Base-by-base conservation (phyloP, 2,113 vertebrate species). In the Mobula hypostoma region DNA sequence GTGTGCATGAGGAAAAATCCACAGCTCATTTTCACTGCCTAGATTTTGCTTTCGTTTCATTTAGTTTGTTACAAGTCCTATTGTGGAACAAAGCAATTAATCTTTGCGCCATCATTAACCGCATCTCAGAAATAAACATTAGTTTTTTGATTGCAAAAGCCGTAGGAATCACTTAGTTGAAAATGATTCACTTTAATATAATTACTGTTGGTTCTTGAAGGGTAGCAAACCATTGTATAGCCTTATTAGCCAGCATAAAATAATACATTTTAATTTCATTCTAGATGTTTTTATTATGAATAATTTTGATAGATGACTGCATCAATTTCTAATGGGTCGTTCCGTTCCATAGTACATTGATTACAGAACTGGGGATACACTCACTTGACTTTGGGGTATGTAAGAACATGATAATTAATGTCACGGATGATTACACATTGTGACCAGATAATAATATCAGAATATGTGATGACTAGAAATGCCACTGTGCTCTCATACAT, bases 181-280 rank as follows among this genome's bases (percentile, higher is more conserved):
- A 90, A 32, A 68, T 90, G 29, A 68, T 68, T 66, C 63, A 83
- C 48, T 83, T 83, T 56, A 36, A 68, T 36, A 32, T 63, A 32
- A 63, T 87, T 87, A 87, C 56, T 87, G 36, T 58, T 19, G 80
- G 7, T 92, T 27, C 32, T 40, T 48, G 21, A 92, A 92, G 17
- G 32, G 70, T 74, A n/a, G n/a, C 63, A 17, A 66, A 90, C 85
- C 85, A 90, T 90, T 93, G 40, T 74, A 48, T 93, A 27, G 19
- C 91, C 91, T 74, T 74, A 74, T 93, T 48, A 27, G 24, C 32
- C 72, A 36, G 70, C 36, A 36, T 48, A 6, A 74, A 21, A 56
- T 56, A 56, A 93, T 93, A 66, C 11, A 24, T 24, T 27, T 48
- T 93, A 93, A 74, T 93, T 72, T 32, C 90, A 72, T 72, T 72